Conservation (phyloP, 2,113 vertebrate genomes). For the Ahaetulla prasina region DNA sequence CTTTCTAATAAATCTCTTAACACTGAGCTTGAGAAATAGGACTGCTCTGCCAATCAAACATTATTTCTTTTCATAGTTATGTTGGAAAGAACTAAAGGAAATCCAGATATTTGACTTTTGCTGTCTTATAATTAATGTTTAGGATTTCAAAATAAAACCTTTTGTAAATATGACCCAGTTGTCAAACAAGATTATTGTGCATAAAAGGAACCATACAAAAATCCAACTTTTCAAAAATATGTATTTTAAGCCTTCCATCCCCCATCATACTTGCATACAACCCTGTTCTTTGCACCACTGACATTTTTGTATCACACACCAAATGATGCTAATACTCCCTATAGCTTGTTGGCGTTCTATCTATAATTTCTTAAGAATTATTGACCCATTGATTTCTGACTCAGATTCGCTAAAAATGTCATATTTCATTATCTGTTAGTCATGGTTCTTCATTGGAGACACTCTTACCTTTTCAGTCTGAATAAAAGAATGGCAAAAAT, state of each 20-base stretch:
- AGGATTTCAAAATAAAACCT: not conserved
- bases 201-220: not conserved
- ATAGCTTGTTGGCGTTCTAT: not conserved
- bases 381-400: not conserved
- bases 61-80: not conserved
- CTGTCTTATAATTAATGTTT: not conserved
- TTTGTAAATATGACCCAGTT: not conserved
- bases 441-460: not conserved
- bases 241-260: not conserved
- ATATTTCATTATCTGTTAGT: slow-evolving; percentile 10
- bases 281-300: not conserved
- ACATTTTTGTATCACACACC: not conserved
- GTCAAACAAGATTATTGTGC: not conserved
- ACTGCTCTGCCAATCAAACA: not conserved
- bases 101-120: not conserved
- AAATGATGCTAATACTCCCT: not conserved
- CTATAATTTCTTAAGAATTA: slow-evolving; percentile 2
- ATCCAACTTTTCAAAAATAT: not conserved
- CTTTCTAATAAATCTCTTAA: not conserved
- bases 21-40: not conserved
- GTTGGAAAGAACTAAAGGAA: not conserved
- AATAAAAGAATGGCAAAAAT: not conserved
- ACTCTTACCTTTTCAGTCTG: not conserved
- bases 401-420: slow-evolving; percentile 2
- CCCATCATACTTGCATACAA: not conserved